Evolutionary conservation across 2,888 invertebrate species (phyloP), one percentile per base, ranked within the genome.

Genomic region (Harpalus rufipes): DNA sequence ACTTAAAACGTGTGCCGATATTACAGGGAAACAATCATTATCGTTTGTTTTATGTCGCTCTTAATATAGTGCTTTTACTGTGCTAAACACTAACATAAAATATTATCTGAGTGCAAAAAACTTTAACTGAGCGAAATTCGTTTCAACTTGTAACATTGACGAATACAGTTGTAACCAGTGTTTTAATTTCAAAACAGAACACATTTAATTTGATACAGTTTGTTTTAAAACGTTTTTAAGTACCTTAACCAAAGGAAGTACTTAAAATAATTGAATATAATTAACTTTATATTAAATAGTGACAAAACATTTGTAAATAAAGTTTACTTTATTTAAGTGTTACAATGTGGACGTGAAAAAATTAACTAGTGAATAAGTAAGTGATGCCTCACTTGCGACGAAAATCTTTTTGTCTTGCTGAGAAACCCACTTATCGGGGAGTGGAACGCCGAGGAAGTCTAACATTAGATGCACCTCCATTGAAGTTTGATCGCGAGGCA

Each of bases 381-480:
- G 84, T 80, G 59, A 85, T 85, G 85, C 85, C 85, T 85, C 85
- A 85, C 56, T 14, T 80, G 18, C 65, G 85, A 59, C 16, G 85
- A 72, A 85, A 85, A 44, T 85, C 85, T 58, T 85, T 85, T 63
- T 85, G 80, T 79, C 59, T 85, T 44, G 58, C 85, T 56, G 80
- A 85, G 3, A 85, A 85, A 44, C 68, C 65, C 18, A 12, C 78
- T 12, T 79, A 39, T 72, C 76, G 74, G 58, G 56, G 51, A n/a
- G 59, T 85, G 6, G 85, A 85, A 81, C 88, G 90, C 79, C 88
- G 90, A 16, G 90, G 90, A 78, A 90, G 90, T 87, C 90, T 90
- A 83, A 90, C 89, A 88, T 80, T 85, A 80, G 85, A 85, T 25
- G 59, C 65, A 7, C 59, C 59, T 56, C 84, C 84, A 1, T 21